Percentiles rank a stretch among this genome's conserved stretches.
Evolutionary conservation across 92 coral and sea anemone species (phyloP).

Genomic region (Galaxea fascicularis): DNA sequence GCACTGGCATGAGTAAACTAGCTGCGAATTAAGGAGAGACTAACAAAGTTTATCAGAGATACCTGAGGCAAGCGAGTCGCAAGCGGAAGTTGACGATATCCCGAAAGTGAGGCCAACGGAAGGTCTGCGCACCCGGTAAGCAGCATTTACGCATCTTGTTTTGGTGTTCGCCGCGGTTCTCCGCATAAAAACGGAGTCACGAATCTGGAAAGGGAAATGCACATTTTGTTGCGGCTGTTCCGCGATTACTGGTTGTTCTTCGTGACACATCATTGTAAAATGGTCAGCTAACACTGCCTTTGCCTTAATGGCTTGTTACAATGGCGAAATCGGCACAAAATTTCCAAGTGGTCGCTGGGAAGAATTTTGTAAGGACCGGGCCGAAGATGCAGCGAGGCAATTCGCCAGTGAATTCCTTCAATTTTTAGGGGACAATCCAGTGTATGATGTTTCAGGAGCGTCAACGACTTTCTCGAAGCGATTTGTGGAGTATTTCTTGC

Average conservation of each 20-base stretch:
- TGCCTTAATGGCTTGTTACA: constrained; percentile 90
- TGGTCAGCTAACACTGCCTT: constrained; percentile 35
- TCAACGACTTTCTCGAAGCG: constrained; percentile 95
- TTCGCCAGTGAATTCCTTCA: constrained; percentile 96
- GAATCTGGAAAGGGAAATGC: background rate
- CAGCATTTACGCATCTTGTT: constrained; percentile 60
- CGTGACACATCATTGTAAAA: background rate
- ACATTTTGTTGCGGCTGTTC: constrained; percentile 19
- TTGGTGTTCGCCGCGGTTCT: constrained; percentile 31
- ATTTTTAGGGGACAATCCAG: constrained; percentile 94
- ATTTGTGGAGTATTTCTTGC: constrained; percentile 89
- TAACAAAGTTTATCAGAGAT: no score
- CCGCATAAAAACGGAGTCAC: background rate
- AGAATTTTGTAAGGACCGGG: constrained; percentile 95
- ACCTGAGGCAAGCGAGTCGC: no score
- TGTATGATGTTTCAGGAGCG: constrained; percentile 93
- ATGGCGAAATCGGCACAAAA: constrained; percentile 90
- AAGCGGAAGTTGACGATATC: background rate
- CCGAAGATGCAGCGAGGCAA: constrained; percentile 86
- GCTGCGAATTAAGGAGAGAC: no score
- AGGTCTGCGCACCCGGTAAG: constrained; percentile 3
- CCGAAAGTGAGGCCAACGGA: constrained; percentile 29
- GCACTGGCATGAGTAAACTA: no score
- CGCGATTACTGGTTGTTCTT: background rate
- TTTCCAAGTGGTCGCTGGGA: constrained; percentile 95